Evolutionary conservation across 2,797 vertebrate genomes (phyloP).

Genomic region (Enteromius treurensis): DNA sequence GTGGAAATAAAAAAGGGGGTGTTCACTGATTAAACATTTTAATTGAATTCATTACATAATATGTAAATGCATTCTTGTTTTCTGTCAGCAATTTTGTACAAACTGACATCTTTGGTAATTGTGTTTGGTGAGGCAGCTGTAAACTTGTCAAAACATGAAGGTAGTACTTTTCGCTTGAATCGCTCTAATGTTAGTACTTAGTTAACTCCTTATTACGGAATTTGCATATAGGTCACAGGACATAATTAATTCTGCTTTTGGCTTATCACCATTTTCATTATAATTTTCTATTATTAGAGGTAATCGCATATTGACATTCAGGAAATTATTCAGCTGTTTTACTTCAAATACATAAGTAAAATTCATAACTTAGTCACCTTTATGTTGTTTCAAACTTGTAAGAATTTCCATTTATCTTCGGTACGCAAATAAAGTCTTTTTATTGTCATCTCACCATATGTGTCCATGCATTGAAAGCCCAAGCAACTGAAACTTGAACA

Average conservation of each 20-base stretch:
- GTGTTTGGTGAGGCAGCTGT: not conserved
- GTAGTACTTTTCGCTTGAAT: not conserved
- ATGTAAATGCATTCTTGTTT: not conserved
- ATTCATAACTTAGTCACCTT: not conserved
- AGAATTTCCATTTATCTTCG: not conserved
- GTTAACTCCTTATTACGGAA: not conserved
- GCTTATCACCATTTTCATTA: not conserved
- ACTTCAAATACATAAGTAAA: not conserved
- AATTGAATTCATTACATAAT: not conserved
- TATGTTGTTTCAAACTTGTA: not conserved
- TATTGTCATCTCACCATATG: not conserved
- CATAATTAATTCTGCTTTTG: not conserved
- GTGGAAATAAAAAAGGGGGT: not conserved
- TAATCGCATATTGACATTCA: not conserved
- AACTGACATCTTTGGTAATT: not conserved
- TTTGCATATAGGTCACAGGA: constrained; percentile 6
- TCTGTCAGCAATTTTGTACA: not conserved
- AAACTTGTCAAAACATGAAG: constrained; percentile 1
- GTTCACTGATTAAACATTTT: not conserved
- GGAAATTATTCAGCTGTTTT: not conserved
- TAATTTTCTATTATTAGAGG: not conserved
- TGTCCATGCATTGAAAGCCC: not conserved
- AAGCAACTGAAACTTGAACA: not conserved
- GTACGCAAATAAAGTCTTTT: not conserved
- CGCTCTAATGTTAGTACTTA: not conserved